Evolutionary conservation across 1,140 invertebrate species (phyloP), one percentile per base, ranked within the genome.

Genomic region (Drosophila jambulina): DNA sequence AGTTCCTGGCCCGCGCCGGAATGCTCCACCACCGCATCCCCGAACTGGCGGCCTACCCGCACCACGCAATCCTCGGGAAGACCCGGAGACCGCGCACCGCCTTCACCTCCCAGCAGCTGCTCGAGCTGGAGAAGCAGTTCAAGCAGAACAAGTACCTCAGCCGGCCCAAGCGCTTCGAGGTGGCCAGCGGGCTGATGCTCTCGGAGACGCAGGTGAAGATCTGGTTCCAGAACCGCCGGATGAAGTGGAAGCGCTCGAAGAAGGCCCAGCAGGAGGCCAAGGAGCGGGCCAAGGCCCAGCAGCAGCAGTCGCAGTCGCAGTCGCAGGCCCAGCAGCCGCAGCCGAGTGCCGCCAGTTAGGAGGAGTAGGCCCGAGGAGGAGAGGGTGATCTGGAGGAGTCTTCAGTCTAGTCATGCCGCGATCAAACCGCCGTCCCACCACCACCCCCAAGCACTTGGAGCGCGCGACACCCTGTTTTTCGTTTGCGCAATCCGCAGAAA

Each of bases 161-260:
- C 32, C 94, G 99, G 83, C 99, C 99, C 2, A 99, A 99, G 94
- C 94, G 99, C 90, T 99, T 99, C 92, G 99, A 99, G 94, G 98
- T 99, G 9, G 99, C 99, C 38, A 99, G 98, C 23, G 98, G 97
- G 46, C 93, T 99, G 54, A 98, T 99, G 97, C 95, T 99, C 3
- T 99, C 98, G 10, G 99, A 99, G 94, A 99, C 99, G 21, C 98
- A 99, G 96, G 98, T 98, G 46, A 98, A 98, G 94, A 98, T 98
- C 75, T 98, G 98, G 98, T 98, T 98, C 93, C 98, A 98, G 95
- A 98, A 98, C 93, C 94, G 98, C 19, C 94, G 97, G 79, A 98
- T 98, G 98, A 98, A 98, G 92, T 98, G 97, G 97, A 98, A 98
- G 92, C 94, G 98, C 7, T 98, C 97, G 68, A 98, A 98, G 94